These are phyloP conservation scores for Drosophila ercepeae DNA, from an alignment of 1,140 invertebrate genomes.

Conservation along the genomic window DNA sequence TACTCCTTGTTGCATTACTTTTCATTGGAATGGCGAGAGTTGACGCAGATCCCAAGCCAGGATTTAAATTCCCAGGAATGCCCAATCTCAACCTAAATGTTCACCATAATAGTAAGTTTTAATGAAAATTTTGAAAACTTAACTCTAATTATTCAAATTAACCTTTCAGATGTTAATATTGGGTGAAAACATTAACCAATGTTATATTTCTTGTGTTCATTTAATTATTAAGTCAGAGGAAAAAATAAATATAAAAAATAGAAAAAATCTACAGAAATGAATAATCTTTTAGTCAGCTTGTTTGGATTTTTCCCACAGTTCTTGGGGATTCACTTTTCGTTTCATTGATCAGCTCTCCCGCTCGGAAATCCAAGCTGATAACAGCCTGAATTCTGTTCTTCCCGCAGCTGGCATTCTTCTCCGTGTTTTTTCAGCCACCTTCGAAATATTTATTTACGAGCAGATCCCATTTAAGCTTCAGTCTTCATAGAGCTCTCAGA, in stretches of 20 bases:
- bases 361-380: conserved; percentile 43
- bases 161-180: background rate
- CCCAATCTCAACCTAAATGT: background rate
- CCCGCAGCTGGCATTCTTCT: conserved; percentile 14
- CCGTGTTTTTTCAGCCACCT: background rate
- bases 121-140: background rate
- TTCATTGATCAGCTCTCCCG: conserved; percentile 11
- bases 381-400: conserved; percentile 3
- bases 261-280: background rate
- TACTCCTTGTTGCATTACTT: background rate
- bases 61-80: background rate
- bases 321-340: conserved; percentile 44
- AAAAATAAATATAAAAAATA: background rate
- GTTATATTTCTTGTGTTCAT: background rate
- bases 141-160: background rate
- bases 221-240: background rate
- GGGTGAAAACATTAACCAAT: background rate
- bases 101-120: background rate
- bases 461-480: background rate
- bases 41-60: background rate
- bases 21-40: background rate
- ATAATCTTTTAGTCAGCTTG: conserved; percentile 5
- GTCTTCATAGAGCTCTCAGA: conserved; percentile 5
- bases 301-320: conserved; percentile 6
- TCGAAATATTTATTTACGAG: conserved; percentile 37